A percentile compares a stretch with the other conserved stretches of the same genome.
phyloP scores from a whole-genome alignment of 2,113 vertebrate genomes.

The Indri indri region DNA sequence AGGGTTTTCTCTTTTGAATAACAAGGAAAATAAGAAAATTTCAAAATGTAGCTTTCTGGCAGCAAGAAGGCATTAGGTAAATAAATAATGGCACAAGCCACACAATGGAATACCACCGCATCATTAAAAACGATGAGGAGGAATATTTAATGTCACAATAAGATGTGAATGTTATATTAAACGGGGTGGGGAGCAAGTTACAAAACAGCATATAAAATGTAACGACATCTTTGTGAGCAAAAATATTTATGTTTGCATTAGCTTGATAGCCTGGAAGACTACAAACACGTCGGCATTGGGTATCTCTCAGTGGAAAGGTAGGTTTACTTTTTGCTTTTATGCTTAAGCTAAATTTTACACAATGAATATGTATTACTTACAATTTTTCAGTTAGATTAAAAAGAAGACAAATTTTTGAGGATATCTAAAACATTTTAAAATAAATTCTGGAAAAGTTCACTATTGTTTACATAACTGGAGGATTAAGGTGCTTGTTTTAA shows the following conservation, averaged over 20 bases:
- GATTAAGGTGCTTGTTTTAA: background rate
- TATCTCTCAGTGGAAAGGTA: background rate
- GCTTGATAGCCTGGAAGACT: constrained; percentile 15
- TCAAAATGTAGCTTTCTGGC: constrained; percentile 40
- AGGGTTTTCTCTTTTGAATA: constrained; percentile 54
- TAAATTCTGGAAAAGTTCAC: background rate
- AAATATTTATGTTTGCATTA: constrained; percentile 39
- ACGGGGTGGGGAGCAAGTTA: background rate
- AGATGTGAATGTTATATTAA: background rate
- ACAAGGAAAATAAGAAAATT: constrained; percentile 57
- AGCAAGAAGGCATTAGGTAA: constrained; percentile 20
- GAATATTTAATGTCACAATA: background rate
- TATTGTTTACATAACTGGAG: background rate
- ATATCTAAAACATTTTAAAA: constrained; percentile 18
- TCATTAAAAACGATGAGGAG: background rate
- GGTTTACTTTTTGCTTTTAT: background rate
- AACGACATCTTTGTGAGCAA: constrained; percentile 12
- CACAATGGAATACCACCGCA: background rate
- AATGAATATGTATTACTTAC: background rate
- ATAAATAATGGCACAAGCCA: background rate
- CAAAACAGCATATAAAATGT: constrained; percentile 3
- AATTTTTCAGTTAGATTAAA: constrained; percentile 33
- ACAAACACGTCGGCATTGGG: constrained; percentile 13
- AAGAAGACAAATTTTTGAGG: background rate
- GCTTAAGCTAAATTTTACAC: constrained; percentile 12